A percentile compares a stretch with the other conserved stretches of the same genome.
phyloP scores from a whole-genome alignment of 2,113 vertebrate species.

The Pogonocichla stellata region DNA sequence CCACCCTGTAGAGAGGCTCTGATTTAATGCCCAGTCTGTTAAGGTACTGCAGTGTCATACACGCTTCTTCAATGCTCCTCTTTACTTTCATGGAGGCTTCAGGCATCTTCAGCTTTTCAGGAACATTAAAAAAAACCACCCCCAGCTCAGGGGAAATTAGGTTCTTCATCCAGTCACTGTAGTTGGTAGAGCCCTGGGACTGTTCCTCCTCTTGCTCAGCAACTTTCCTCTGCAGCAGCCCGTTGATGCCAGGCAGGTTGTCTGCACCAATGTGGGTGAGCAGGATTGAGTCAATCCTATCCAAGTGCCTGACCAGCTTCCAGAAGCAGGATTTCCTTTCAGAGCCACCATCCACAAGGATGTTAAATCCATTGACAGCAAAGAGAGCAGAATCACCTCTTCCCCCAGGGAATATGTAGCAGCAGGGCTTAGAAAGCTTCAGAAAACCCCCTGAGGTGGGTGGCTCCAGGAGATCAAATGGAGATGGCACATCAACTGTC shows the following conservation, averaged over 20 bases:
- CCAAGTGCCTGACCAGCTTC: constrained; percentile 96
- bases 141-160: constrained; percentile 96
- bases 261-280: constrained; percentile 97
- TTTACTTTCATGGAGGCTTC: constrained; percentile 93
- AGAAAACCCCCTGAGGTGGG: constrained; percentile 97
- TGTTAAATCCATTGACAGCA: constrained; percentile 97
- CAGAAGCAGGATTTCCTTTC: constrained; percentile 96
- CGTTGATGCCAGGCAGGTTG: constrained; percentile 96
- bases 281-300: constrained; percentile 94
- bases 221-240: constrained; percentile 94
- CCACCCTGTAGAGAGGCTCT: constrained; percentile 90
- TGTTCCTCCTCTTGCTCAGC: constrained; percentile 94
- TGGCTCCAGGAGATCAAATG: constrained; percentile 95
- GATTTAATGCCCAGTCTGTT: constrained; percentile 90
- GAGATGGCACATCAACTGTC: constrained; percentile 91
- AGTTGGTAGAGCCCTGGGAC: constrained; percentile 88
- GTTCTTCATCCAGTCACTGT: constrained; percentile 96
- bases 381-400: constrained; percentile 96
- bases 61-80: constrained; percentile 94
- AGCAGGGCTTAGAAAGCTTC: constrained; percentile 97
- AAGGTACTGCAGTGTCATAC: constrained; percentile 92
- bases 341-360: constrained; percentile 95
- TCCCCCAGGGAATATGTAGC: constrained; percentile 97
- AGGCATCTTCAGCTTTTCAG: constrained; percentile 89
- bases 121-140: constrained; percentile 96